Evolutionary conservation across 2,888 invertebrate species (phyloP).

Genomic region (Amitus sp.): DNA sequence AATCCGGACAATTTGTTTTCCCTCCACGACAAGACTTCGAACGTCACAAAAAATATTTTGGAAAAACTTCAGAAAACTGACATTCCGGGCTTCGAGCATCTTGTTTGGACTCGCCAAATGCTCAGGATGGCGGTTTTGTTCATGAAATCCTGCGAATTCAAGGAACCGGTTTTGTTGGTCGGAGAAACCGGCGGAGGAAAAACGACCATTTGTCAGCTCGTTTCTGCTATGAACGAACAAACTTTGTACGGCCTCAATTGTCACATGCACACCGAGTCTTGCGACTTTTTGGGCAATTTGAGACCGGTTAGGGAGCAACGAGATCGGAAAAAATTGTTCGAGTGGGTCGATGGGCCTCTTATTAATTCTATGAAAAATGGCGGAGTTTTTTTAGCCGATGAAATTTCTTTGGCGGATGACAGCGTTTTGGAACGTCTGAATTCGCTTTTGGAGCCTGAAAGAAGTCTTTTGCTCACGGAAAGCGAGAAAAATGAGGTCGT

Average conservation of each 20-base stretch:
- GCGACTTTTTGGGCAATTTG: slow-evolving; percentile 96
- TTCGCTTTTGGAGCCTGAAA: slow-evolving; percentile 93
- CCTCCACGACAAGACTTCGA: slow-evolving; percentile 75
- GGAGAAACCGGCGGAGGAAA: slow-evolving; percentile 99
- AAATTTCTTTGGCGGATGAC: slow-evolving; percentile 98
- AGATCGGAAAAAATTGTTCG: slow-evolving; percentile 78
- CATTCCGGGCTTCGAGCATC: slow-evolving; percentile 74
- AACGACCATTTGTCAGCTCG: slow-evolving; percentile 93
- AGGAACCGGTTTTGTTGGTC: slow-evolving; percentile 94
- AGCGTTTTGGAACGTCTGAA: slow-evolving; percentile 97
- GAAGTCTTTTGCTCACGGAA: slow-evolving; percentile 90
- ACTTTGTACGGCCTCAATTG: slow-evolving; percentile 89
- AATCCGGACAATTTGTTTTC: slow-evolving; percentile 78
- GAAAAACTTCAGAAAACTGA: slow-evolving; percentile 72
- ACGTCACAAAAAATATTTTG: slow-evolving; percentile 79
- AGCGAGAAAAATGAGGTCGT: slow-evolving; percentile 76
- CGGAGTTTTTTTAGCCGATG: slow-evolving; percentile 92
- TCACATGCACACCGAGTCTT: slow-evolving; percentile 98
- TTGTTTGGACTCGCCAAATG: slow-evolving; percentile 97
- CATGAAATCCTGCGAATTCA: slow-evolving; percentile 86
- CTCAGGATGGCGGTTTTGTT: slow-evolving; percentile 81
- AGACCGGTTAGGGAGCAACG: slow-evolving; percentile 82
- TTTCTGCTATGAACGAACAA: slow-evolving; percentile 76
- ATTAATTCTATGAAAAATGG: slow-evolving; percentile 91
- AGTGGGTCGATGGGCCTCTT: slow-evolving; percentile 98